These are phyloP conservation scores for Lepisosteus oculatus DNA, from an alignment of 2,113 vertebrate species.

Conservation along the genomic window DNA sequence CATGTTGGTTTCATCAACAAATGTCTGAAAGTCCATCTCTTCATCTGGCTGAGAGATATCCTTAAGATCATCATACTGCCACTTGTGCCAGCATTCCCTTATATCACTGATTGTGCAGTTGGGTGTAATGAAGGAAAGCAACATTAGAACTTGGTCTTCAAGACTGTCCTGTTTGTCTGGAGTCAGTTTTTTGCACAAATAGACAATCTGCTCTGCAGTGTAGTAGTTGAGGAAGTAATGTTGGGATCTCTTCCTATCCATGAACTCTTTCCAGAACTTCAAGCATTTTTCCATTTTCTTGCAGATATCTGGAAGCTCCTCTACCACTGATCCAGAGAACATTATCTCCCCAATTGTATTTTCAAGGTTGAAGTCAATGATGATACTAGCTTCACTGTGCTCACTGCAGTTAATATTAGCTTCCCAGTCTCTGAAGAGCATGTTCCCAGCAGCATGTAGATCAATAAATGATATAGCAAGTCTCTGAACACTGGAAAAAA, in stretches of 20 bases:
- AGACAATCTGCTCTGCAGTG: slow-evolving; percentile 87
- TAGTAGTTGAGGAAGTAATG: slow-evolving; percentile 89
- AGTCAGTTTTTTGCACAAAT: slow-evolving; percentile 70
- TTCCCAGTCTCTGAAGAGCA: slow-evolving; percentile 83
- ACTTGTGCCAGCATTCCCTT: slow-evolving; percentile 49
- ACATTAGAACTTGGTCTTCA: slow-evolving; percentile 70
- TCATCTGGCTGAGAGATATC: slow-evolving; percentile 45
- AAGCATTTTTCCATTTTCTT: slow-evolving; percentile 82
- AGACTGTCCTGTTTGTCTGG: slow-evolving; percentile 37
- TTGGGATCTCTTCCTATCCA: slow-evolving; percentile 66
- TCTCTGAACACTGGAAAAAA: slow-evolving; percentile 82
- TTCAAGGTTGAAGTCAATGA: slow-evolving; percentile 71
- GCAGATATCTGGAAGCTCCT: slow-evolving; percentile 74
- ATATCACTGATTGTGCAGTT: slow-evolving; percentile 57
- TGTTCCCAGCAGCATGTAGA: slow-evolving; percentile 81
- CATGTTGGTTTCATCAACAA: slow-evolving; percentile 38
- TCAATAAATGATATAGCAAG: slow-evolving; percentile 79
- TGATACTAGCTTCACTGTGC: slow-evolving; percentile 38
- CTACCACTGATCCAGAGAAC: slow-evolving; percentile 54
- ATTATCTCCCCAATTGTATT: slow-evolving; percentile 43
- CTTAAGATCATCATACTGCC: slow-evolving; percentile 62
- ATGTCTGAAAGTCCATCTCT: slow-evolving; percentile 60
- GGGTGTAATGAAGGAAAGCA: slow-evolving; percentile 82
- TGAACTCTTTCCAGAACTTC: slow-evolving; percentile 71
- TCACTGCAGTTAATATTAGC: slow-evolving; percentile 67